Evolutionary conservation across 1,140 invertebrate genomes (phyloP).

Genomic region (Conus betulinus): DNA sequence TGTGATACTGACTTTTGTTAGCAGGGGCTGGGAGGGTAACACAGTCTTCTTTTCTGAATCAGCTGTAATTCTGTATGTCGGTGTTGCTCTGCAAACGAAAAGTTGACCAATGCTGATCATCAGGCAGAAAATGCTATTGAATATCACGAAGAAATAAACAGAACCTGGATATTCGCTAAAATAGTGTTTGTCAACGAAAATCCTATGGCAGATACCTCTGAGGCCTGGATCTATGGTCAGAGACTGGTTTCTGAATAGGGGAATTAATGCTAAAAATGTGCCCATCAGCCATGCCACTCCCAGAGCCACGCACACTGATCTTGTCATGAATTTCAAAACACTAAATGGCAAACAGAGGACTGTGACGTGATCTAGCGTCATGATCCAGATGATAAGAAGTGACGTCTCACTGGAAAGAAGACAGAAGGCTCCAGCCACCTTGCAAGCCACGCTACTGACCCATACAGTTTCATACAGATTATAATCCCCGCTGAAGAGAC

Average conservation of each 20-base stretch:
- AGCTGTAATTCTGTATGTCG: not conserved
- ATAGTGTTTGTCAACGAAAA: not conserved
- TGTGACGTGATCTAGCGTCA: not conserved
- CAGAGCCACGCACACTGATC: constrained; percentile 14
- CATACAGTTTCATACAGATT: constrained; percentile 46
- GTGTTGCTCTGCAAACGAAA: not conserved
- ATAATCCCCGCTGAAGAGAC: constrained; percentile 27
- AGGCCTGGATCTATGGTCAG: constrained; percentile 43
- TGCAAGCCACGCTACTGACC: not conserved
- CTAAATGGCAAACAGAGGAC: not conserved
- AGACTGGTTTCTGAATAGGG: not conserved
- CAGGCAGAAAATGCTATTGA: not conserved
- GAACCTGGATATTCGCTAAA: not conserved
- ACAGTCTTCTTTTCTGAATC: not conserved
- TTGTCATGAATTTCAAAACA: not conserved
- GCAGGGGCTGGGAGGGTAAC: not conserved
- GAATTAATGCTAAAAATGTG: not conserved
- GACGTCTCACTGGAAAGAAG: not conserved
- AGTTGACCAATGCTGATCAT: not conserved
- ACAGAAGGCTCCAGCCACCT: not conserved
- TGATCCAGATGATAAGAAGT: not conserved
- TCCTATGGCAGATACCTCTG: constrained; percentile 40
- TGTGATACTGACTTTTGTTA: not conserved
- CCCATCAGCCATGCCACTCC: constrained; percentile 28
- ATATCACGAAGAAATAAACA: not conserved